Conservation (phyloP, 30 jellyfish, hydroid and myxozoan species). For the Clytia hemisphaerica region DNA sequence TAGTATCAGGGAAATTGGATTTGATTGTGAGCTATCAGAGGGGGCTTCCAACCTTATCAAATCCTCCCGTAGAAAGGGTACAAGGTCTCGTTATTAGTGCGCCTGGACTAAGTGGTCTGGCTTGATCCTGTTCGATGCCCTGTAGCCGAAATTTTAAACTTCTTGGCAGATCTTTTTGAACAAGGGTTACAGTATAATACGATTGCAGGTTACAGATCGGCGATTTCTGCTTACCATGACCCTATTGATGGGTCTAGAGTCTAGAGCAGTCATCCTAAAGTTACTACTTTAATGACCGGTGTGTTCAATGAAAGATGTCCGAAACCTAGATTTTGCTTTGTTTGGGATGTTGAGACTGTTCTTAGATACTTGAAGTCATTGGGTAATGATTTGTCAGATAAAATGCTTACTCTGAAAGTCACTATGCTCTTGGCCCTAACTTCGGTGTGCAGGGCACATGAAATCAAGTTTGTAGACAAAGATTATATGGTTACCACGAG, state of each 20-base stretch:
- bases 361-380: not conserved
- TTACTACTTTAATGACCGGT: slow-evolving; percentile 12
- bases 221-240: slow-evolving; percentile 11
- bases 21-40: slow-evolving; percentile 14
- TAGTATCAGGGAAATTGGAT: slow-evolving; percentile 13
- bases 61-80: slow-evolving; percentile 13
- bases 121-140: slow-evolving; percentile 1
- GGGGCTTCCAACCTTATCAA: slow-evolving; percentile 31
- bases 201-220: slow-evolving; percentile 17
- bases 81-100: slow-evolving; percentile 13
- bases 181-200: not conserved
- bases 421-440: slow-evolving; percentile 10
- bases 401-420: not conserved
- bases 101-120: slow-evolving; percentile 47
- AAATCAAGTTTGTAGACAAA: not conserved
- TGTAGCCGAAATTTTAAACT: slow-evolving; percentile 14
- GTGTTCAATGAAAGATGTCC: slow-evolving; percentile 31
- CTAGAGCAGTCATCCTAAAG: slow-evolving; percentile 21
- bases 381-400: slow-evolving; percentile 4
- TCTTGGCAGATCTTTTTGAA: slow-evolving; percentile 16
- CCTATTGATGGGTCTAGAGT: slow-evolving; percentile 2
- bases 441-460: slow-evolving; percentile 17
- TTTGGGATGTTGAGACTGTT: slow-evolving; percentile 29
- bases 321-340: too few relatives aligned
- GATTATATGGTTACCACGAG: not conserved